phyloP scores from a whole-genome alignment of 2,888 invertebrate genomes.

The Meliscaeva auricollis region DNA sequence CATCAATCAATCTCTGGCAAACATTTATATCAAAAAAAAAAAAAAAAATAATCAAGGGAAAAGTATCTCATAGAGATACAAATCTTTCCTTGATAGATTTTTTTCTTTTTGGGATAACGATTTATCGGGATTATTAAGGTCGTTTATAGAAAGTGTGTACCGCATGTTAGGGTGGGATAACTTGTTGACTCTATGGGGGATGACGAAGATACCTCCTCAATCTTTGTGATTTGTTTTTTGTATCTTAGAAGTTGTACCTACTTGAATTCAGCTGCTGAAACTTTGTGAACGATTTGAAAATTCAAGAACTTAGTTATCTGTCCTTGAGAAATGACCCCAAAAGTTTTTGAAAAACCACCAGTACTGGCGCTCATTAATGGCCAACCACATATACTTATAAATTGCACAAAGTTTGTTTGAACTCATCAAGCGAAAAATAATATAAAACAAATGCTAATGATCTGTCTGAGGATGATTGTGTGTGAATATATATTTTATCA shows the following conservation, averaged over 20 bases:
- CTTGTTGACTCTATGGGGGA: no score
- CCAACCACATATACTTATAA: neutral
- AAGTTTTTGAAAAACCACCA: neutral
- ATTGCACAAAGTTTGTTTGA: neutral
- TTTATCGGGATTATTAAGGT: slow-evolving; percentile 1
- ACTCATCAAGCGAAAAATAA: slow-evolving; percentile 2
- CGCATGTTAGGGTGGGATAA: no score
- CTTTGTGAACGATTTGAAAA: no score
- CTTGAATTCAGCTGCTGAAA: no score
- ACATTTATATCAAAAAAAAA: slow-evolving; percentile 20
- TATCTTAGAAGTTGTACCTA: no score
- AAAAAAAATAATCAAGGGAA: slow-evolving; percentile 10
- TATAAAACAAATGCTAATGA: neutral
- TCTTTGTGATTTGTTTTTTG: no score
- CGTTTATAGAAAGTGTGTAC: neutral
- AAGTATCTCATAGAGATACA: slow-evolving; percentile 22
- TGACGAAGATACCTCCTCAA: no score
- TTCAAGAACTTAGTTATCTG: no score
- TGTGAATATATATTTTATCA: slow-evolving; percentile 47
- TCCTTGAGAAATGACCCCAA: neutral
- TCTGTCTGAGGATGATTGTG: neutral
- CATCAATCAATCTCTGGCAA: slow-evolving; percentile 63
- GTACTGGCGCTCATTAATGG: neutral
- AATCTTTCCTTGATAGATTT: neutral
- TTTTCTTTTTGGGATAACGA: neutral